Conservation (phyloP, 1,140 invertebrate species). For the Cydia amplana region DNA sequence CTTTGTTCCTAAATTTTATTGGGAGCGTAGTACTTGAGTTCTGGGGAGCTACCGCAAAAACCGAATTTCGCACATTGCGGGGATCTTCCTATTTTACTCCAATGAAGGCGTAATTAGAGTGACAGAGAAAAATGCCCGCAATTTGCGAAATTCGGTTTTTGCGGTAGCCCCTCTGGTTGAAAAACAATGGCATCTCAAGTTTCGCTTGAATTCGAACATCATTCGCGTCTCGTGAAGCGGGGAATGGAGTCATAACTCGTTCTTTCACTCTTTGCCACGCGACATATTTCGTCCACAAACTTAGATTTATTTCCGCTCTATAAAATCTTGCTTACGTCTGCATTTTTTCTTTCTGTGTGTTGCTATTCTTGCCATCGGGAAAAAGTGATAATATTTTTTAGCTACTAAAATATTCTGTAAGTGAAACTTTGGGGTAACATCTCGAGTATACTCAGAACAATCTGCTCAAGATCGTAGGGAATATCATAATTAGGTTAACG, state of each 20-base stretch:
- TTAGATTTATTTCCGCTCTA: conserved; percentile 17
- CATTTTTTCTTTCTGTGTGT: neutral
- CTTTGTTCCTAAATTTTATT: neutral
- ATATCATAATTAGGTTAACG: too few species aligned
- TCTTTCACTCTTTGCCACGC: neutral
- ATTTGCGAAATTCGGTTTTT: too few species aligned
- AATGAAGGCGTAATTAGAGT: too few species aligned
- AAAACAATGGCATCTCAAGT: neutral
- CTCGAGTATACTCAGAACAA: too few species aligned
- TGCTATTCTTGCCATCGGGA: neutral
- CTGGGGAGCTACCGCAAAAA: too few species aligned
- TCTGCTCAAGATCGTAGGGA: too few species aligned
- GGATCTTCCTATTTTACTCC: too few species aligned
- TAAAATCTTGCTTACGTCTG: neutral
- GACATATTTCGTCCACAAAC: conserved; percentile 1
- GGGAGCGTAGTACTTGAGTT: neutral
- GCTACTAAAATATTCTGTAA: neutral
- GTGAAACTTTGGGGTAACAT: neutral
- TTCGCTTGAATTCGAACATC: neutral
- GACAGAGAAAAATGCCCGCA: too few species aligned
- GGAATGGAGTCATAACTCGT: neutral
- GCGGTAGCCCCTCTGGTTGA: too few species aligned
- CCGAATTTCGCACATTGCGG: too few species aligned
- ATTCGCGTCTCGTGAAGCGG: neutral
- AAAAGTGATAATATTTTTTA: too few species aligned